Conservation (phyloP, 2,888 invertebrate genomes). For the Pristionchus entomophagus region DNA sequence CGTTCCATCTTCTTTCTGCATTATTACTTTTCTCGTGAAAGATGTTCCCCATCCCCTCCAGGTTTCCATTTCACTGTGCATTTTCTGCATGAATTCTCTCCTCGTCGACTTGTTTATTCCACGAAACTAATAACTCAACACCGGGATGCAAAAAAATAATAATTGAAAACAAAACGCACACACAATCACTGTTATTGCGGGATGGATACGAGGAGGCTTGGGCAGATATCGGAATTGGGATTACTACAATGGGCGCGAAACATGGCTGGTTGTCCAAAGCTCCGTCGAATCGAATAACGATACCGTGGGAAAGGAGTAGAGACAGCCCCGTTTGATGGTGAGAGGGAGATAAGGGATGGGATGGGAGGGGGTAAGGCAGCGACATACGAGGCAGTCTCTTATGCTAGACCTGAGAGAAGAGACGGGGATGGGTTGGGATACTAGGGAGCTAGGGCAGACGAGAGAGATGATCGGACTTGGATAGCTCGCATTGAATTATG, state of each 20-base stretch:
- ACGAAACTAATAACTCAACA: constrained; percentile 36
- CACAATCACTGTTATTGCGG: constrained; percentile 20
- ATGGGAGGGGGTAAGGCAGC: neutral
- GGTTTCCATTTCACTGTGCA: neutral
- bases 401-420: neutral
- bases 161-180: neutral
- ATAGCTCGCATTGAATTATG: constrained; percentile 41
- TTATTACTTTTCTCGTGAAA: neutral
- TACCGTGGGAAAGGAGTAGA: neutral
- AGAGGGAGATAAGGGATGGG: neutral
- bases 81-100: neutral
- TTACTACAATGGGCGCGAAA: neutral
- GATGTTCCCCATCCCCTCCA: neutral
- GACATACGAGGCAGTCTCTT: neutral
- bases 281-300: neutral
- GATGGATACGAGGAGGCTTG: constrained; percentile 9
- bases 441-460: neutral
- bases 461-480: neutral
- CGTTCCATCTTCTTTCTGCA: neutral
- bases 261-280: constrained; percentile 22
- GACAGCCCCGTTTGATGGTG: constrained; percentile 10
- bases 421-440: constrained; percentile 19
- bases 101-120: constrained; percentile 15
- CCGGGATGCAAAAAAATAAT: constrained; percentile 2
- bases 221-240: neutral